Conservation (phyloP, 2,797 vertebrate species). For the Helostoma temminkii region DNA sequence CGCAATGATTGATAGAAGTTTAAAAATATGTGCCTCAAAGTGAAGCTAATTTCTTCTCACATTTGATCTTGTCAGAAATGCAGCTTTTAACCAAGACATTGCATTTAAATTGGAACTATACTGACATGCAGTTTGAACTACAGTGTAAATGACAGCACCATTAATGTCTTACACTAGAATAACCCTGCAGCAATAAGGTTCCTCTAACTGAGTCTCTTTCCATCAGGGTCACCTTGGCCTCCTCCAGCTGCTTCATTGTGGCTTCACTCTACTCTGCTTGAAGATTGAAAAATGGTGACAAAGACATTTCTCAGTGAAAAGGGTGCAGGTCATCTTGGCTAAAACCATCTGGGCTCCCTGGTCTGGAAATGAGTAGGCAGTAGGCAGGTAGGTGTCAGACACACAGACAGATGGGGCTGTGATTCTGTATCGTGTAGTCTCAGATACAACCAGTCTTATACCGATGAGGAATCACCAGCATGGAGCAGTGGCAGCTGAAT, state of each 20-base stretch:
- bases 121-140: too few relatives aligned
- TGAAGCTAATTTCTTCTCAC: too few relatives aligned
- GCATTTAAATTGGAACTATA: too few relatives aligned
- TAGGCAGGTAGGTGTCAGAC: constrained; percentile 39
- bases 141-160: neutral
- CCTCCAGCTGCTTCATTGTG: constrained; percentile 2
- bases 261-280: neutral
- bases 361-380: constrained; percentile 39
- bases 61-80: too few relatives aligned
- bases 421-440: constrained; percentile 16
- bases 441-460: neutral
- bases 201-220: neutral
- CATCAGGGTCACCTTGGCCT: constrained; percentile 13
- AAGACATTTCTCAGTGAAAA: constrained; percentile 28
- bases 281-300: constrained; percentile 34
- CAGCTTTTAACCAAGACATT: too few relatives aligned
- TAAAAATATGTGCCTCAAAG: too few relatives aligned
- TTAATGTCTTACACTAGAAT: constrained; percentile 1
- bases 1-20: too few relatives aligned
- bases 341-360: constrained; percentile 21
- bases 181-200: neutral
- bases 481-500: constrained; percentile 22
- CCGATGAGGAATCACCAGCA: too few relatives aligned
- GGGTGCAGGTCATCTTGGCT: constrained; percentile 27
- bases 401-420: constrained; percentile 35